Percentiles rank a stretch among this genome's conserved stretches.
phyloP scores from a whole-genome alignment of 2,797 vertebrate genomes.

The Mus caroli region DNA sequence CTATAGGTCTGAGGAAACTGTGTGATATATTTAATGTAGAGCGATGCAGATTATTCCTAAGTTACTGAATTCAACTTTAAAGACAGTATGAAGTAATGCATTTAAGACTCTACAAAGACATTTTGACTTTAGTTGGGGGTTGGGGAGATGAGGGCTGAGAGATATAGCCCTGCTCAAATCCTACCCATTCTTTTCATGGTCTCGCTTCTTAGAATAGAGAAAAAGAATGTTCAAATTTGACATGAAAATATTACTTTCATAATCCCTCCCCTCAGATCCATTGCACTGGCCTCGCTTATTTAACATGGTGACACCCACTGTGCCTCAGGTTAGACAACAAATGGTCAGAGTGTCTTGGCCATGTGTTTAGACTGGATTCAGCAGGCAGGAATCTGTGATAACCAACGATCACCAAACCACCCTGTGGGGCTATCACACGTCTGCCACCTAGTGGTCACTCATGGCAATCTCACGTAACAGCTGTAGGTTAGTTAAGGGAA shows the following conservation, averaged over 20 bases:
- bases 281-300: slow-evolving; percentile 70
- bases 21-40: background rate
- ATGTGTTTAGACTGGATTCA: slow-evolving; percentile 61
- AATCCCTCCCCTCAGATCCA: slow-evolving; percentile 56
- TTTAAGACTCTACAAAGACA: background rate
- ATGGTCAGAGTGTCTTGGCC: slow-evolving; percentile 12
- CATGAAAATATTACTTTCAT: background rate
- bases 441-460: too few relatives aligned
- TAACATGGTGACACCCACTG: slow-evolving; percentile 74
- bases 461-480: background rate
- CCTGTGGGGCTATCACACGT: background rate
- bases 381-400: slow-evolving; percentile 1
- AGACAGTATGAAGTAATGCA: background rate
- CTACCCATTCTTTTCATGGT: background rate
- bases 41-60: background rate
- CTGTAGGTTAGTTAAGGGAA: background rate
- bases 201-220: background rate
- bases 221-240: slow-evolving; percentile 31
- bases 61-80: background rate
- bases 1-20: background rate
- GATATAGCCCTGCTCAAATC: background rate
- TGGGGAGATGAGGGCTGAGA: background rate
- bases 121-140: background rate
- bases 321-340: background rate
- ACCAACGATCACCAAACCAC: background rate